Base-by-base conservation (phyloP, 2,888 invertebrate species). In the Philopedon plagiatum region DNA sequence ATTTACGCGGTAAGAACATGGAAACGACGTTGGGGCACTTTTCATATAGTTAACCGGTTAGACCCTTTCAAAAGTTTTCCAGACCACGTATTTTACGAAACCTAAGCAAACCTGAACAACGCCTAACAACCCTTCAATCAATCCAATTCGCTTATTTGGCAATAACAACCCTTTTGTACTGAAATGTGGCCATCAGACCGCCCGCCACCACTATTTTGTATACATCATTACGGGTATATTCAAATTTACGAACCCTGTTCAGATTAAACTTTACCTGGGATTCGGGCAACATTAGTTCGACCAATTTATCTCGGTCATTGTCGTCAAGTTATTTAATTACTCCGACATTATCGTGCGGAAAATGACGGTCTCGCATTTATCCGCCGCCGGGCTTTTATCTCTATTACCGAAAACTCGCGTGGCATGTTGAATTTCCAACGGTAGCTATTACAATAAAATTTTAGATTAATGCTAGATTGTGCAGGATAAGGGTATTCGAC, bases 251-350 rank as follows among this genome's bases (percentile, higher is more conserved):
- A 54, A 54, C 29, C 39, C 29, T 18, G 32, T n/a, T n/a, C 29
- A 54, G 44, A 65, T 65, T 65, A 65, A 26, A 56, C 44, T 65
- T 65, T 56, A 65, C 65, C 56, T 56, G 65, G 23, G 65, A 11
- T 26, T 54, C 56, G 41, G 56, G 26, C 41, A 56, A 29, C 54
- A 44, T 65, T 44, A 18, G 19, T 56, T 56, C 41, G 18, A 26
- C 19, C 56, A 41, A 65, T 65, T 65, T 65, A 65, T 26, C 54
- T 11, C 56, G 54, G 56, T 44, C 56, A 56, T 56, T 65, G 65
- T 56, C 29, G 8, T 41, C 15, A 32, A 41, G 26, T 57, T 37
- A 65, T 56, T 63, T 65, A 13, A 65, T 65, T 65, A 44, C 41
- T 57, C 21, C 23, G 58, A 13, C 15, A 23, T 39, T 58, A 39